Percentiles rank a stretch among this genome's conserved stretches.
phyloP scores from a whole-genome alignment of 1,140 invertebrate species.

The Dysdera silvatica region DNA sequence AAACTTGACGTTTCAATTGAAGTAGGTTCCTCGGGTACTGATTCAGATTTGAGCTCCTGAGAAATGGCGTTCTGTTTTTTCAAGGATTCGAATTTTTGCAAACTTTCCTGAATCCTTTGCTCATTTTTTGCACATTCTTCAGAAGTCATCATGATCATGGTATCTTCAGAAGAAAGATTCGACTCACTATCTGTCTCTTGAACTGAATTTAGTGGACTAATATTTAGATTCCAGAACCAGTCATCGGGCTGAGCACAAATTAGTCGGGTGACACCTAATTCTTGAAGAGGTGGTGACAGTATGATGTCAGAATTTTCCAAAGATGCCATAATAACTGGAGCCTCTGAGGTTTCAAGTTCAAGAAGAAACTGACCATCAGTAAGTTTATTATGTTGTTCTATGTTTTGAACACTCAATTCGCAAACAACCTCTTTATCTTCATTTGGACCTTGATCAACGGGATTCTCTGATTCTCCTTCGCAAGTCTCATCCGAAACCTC shows the following conservation, averaged over 20 bases:
- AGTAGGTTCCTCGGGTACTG: too few species aligned
- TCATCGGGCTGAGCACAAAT: conserved; percentile 22
- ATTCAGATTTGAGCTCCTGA: too few species aligned
- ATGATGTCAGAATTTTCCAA: too few species aligned
- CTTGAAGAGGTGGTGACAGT: conserved; percentile 22
- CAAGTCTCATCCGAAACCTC: conserved; percentile 13
- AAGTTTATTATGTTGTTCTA: conserved; percentile 24
- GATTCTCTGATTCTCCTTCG: conserved; percentile 18
- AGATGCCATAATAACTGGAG: too few species aligned
- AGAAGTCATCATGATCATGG: conserved; percentile 28
- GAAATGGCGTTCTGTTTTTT: too few species aligned
- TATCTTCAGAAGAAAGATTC: conserved; percentile 23
- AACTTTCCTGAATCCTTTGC: conserved; percentile 18
- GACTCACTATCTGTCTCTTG: conserved; percentile 29
- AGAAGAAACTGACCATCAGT: conserved; percentile 23
- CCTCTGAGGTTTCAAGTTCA: conserved; percentile 10
- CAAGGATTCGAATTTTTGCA: conserved; percentile 8
- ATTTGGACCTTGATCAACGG: not conserved
- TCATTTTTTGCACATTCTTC: conserved; percentile 27
- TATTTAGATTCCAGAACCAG: conserved; percentile 13
- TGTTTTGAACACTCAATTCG: conserved; percentile 21
- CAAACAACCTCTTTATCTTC: conserved; percentile 10
- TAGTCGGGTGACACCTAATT: conserved; percentile 16
- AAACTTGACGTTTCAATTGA: too few species aligned
- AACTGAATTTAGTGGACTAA: conserved; percentile 23